Base-by-base conservation (phyloP, 1,140 invertebrate genomes). In the Drosophila triauraria region DNA sequence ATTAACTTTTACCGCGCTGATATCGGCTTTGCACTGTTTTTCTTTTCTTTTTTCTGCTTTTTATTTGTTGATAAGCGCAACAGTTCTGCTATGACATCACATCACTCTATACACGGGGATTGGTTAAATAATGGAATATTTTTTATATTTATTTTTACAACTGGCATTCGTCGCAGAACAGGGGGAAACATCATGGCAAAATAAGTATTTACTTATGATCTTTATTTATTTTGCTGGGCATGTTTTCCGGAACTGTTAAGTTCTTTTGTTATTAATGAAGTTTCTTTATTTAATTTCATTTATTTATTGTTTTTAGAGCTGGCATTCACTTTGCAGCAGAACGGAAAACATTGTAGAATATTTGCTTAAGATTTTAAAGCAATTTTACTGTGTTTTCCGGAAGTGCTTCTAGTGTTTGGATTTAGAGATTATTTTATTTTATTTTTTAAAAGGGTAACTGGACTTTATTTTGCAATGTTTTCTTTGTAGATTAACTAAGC, bases 61-160 rank as follows among this genome's bases (percentile, higher is more conserved):
- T 20, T 56, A 20, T 40, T 69, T 78, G 38, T 77, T 57, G 82
- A 85, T 85, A 81, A 85, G 68, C 51, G 57, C n/a, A 74, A 68
- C 35, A 75, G 57, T 61, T 67, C 51, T 75, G 48, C 61, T 69
- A 71, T 78, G 78, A 86, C 75, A 77, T 88, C 80, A 83, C 68
- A 71, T 63, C 50, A 56, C 76, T 80, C 83, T 86, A 23, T 43
- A 17, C 38, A 64, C 57, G 63, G 56, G 56, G 44, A 69, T 69
- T 47, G 54, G 62, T 75, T 63, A 56, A 60, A 54, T 54, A 59
- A 62, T 71, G 68, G 20, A 46, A 58, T 42, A 46, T 17, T 82
- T 17, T 82, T 65, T 35, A 44, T 53, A 69, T 43, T 63, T 61
- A 62, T 35, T 57, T 40, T 54, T 38, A 54, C 51, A 53, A 35